Evolutionary conservation across 2,888 invertebrate genomes (phyloP).

Genomic region (Lasioglossum calceatum): DNA sequence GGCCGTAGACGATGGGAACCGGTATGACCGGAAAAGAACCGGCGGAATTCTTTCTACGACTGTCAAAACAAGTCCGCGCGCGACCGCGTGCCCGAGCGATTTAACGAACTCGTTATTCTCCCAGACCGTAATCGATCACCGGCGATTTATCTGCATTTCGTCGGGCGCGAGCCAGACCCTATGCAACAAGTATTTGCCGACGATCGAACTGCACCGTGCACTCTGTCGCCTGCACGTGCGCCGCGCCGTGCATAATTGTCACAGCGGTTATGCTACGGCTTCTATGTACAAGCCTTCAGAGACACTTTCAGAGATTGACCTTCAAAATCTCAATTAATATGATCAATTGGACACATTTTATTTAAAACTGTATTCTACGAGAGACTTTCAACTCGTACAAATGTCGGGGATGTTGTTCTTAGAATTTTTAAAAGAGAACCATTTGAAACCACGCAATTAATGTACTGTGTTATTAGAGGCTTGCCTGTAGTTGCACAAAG

Average conservation of each 20-base stretch:
- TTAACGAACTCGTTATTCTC: slow-evolving; percentile 38
- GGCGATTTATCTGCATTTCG: slow-evolving; percentile 20
- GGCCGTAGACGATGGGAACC: slow-evolving; percentile 59
- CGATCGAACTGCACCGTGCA: not conserved
- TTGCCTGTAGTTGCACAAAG: not conserved
- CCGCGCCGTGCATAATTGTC: not conserved
- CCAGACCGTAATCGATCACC: slow-evolving; percentile 39
- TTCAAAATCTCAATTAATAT: not conserved
- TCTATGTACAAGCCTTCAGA: not conserved
- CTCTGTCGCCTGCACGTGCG: not conserved
- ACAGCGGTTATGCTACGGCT: not conserved
- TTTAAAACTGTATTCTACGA: too few relatives aligned
- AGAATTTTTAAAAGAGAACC: too few relatives aligned
- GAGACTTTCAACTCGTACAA: not conserved
- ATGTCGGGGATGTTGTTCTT: not conserved
- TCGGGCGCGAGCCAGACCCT: not conserved
- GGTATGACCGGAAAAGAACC: slow-evolving; percentile 67
- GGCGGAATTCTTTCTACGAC: slow-evolving; percentile 61
- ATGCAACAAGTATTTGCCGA: not conserved
- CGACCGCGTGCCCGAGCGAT: slow-evolving; percentile 5
- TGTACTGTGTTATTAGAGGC: not conserved
- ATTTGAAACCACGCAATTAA: too few relatives aligned
- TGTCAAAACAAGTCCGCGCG: slow-evolving; percentile 59
- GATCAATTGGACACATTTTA: too few relatives aligned
- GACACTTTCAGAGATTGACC: not conserved